These are phyloP conservation scores for Folsomia candida DNA, from an alignment of 2,888 invertebrate genomes.

Conservation along the genomic window DNA sequence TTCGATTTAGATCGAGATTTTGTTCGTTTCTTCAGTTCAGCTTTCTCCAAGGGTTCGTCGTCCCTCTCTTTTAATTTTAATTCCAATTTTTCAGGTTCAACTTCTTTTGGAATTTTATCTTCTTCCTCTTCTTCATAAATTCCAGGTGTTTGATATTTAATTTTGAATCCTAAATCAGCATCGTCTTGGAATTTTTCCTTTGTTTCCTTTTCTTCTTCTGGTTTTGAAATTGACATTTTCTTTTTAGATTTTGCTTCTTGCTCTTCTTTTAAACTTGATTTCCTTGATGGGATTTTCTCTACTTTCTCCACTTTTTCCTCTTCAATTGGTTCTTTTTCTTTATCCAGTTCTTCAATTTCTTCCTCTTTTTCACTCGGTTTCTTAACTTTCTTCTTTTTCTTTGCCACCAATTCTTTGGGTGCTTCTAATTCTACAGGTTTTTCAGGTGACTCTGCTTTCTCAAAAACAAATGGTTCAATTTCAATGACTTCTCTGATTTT, in stretches of 20 bases:
- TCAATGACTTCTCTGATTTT: background rate
- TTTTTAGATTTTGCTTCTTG: background rate
- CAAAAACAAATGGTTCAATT: slow-evolving; percentile 12
- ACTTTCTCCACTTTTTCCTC: too few species aligned
- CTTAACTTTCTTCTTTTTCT: slow-evolving; percentile 28
- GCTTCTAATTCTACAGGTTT: slow-evolving; percentile 46
- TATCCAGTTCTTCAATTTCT: background rate
- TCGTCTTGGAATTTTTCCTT: background rate
- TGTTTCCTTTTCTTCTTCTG: background rate
- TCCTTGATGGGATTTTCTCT: background rate
- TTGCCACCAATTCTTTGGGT: slow-evolving; percentile 40
- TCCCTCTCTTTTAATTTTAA: background rate
- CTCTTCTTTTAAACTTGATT: slow-evolving; percentile 3
- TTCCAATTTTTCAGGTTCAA: slow-evolving; percentile 10
- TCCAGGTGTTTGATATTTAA: background rate
- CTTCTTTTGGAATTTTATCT: slow-evolving; percentile 1
- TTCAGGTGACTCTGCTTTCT: slow-evolving; percentile 10
- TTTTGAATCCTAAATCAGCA: background rate
- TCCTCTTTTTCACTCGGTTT: background rate
- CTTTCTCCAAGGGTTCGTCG: slow-evolving; percentile 1
- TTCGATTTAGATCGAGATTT: too few species aligned
- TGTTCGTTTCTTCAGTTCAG: background rate
- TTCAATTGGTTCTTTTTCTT: background rate
- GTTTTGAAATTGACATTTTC: background rate
- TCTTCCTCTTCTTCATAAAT: slow-evolving; percentile 21